phyloP scores from a whole-genome alignment of 2,888 invertebrate species.

The Oxyteleia sp. region DNA sequence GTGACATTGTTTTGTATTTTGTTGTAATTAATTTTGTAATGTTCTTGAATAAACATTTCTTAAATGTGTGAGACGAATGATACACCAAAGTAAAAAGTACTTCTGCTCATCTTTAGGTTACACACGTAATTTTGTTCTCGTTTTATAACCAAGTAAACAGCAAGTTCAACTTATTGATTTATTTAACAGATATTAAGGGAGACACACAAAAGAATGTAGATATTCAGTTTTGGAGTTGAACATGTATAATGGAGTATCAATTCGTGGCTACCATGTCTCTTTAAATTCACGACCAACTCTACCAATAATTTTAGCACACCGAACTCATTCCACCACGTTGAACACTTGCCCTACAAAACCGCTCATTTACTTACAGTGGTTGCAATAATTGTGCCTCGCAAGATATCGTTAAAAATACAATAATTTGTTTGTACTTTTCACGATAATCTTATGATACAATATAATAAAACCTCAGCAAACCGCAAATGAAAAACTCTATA shows the following conservation, averaged over 20 bases:
- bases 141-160: too few relatives aligned
- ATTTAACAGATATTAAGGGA: background rate
- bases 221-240: background rate
- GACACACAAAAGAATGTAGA: background rate
- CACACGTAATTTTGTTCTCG: too few relatives aligned
- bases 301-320: background rate
- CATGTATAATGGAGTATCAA: constrained; percentile 5
- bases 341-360: background rate
- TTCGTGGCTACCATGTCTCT: background rate
- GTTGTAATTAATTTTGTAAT: too few relatives aligned
- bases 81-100: too few relatives aligned
- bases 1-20: too few relatives aligned
- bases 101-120: too few relatives aligned
- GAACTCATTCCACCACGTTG: background rate
- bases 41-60: too few relatives aligned
- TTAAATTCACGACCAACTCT: background rate
- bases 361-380: background rate
- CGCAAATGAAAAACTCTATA: constrained; percentile 4
- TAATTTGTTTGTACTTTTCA: background rate
- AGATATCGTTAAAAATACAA: background rate
- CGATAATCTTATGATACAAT: background rate
- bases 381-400: background rate
- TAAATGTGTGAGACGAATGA: too few relatives aligned
- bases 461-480: constrained; percentile 8
- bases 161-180: background rate